Percentiles rank a stretch among this genome's conserved stretches.
These are phyloP conservation scores for Branchinecta lynchi DNA, from an alignment of 1,140 invertebrate species.

Conservation along the genomic window DNA sequence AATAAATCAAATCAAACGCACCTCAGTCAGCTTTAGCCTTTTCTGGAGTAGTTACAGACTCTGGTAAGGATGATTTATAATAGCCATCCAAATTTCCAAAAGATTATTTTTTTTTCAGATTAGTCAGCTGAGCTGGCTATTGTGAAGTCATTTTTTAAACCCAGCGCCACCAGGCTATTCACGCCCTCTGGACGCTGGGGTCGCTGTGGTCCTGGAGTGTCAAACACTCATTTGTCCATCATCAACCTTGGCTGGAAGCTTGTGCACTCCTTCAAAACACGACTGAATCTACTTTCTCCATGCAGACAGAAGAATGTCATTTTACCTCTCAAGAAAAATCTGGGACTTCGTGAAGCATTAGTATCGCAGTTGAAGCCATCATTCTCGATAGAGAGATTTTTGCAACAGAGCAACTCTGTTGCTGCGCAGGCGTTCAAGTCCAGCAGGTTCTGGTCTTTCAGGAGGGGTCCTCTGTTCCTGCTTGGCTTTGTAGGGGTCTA, in stretches of 20 bases:
- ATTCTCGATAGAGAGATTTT: not conserved
- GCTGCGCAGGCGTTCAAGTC: not conserved
- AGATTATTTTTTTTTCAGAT: not conserved
- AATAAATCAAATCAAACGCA: no score
- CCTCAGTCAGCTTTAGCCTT: no score
- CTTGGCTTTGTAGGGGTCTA: not conserved
- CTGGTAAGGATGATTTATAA: no score
- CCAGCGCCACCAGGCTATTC: not conserved
- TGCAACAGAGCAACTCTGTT: not conserved
- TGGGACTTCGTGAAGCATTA: not conserved
- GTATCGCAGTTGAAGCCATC: not conserved
- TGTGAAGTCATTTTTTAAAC: not conserved
- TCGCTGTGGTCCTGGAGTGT: not conserved
- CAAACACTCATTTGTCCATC: not conserved
- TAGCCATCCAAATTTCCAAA: no score
- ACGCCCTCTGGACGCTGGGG: not conserved
- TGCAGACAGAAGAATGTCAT: not conserved
- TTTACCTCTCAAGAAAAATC: not conserved
- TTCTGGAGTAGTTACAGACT: no score
- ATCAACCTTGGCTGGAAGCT: constrained; percentile 6
- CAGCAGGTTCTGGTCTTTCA: not conserved
- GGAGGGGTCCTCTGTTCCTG: not conserved
- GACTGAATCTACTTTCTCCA: not conserved
- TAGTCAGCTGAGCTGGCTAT: not conserved
- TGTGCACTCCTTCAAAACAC: not conserved